Percentiles rank a stretch among this genome's conserved stretches.
Evolutionary conservation across 2,888 invertebrate genomes (phyloP).

Genomic region (Caradrina kadenii): DNA sequence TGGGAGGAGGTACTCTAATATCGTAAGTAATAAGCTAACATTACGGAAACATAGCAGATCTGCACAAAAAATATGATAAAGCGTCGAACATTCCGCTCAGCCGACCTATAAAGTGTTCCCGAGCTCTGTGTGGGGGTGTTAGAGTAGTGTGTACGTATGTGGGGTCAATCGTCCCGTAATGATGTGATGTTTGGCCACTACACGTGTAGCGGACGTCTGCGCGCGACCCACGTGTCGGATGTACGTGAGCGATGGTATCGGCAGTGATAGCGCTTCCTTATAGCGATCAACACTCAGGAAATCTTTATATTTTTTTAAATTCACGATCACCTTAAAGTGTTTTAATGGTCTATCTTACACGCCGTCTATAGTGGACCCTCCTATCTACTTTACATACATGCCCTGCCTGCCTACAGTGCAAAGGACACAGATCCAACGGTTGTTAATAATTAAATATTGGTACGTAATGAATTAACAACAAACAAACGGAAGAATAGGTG

Average conservation of each 20-base stretch:
- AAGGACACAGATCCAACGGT: background rate
- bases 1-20: background rate
- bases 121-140: background rate
- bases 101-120: slow-evolving; percentile 4
- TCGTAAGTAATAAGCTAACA: slow-evolving; percentile 12
- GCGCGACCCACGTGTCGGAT: slow-evolving; percentile 1
- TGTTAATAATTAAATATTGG: background rate
- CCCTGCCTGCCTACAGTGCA: background rate
- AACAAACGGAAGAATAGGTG: slow-evolving; percentile 7
- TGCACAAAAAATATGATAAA: slow-evolving; percentile 28
- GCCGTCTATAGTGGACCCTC: too few relatives aligned
- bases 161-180: slow-evolving; percentile 8
- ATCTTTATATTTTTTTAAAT: background rate
- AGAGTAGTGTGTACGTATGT: background rate
- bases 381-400: too few relatives aligned
- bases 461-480: slow-evolving; percentile 23
- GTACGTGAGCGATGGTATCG: background rate
- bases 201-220: slow-evolving; percentile 5
- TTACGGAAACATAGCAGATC: slow-evolving; percentile 37
- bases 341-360: too few relatives aligned
- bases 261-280: background rate
- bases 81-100: slow-evolving; percentile 14
- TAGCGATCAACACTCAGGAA: background rate
- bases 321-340: too few relatives aligned
- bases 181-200: slow-evolving; percentile 9